These are phyloP conservation scores for Fringilla coelebs DNA, from an alignment of 2,797 vertebrate genomes.

Conservation along the genomic window DNA sequence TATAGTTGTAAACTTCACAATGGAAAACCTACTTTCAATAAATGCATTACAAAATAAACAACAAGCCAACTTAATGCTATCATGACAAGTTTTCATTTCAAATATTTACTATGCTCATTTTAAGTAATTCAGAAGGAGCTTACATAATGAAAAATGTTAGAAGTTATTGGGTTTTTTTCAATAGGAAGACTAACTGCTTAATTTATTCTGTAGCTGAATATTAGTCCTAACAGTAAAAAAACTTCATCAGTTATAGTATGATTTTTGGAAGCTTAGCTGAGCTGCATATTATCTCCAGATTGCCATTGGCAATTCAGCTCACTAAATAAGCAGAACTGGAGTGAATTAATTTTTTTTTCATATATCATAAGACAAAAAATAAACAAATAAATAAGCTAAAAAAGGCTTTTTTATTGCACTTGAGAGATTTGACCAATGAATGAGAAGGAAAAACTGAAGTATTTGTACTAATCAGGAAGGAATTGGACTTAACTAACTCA, in stretches of 20 bases:
- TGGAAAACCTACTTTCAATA: background rate
- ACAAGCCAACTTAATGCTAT: background rate
- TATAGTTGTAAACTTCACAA: background rate
- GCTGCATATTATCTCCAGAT: background rate
- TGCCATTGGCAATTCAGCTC: background rate
- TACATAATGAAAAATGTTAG: background rate
- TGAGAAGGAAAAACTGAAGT: background rate
- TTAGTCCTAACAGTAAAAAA: background rate
- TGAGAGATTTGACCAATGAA: background rate
- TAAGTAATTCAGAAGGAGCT: background rate
- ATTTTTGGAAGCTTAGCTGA: background rate
- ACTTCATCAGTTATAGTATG: background rate
- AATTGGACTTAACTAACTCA: background rate
- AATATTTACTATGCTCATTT: background rate
- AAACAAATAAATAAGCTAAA: background rate
- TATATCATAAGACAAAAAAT: background rate
- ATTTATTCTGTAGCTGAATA: background rate
- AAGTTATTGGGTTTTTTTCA: rapidly evolving
- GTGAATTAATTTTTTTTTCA: background rate
- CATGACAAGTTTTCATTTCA: background rate
- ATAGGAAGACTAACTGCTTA: background rate
- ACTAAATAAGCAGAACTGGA: background rate
- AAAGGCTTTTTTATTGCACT: background rate
- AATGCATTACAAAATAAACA: background rate
- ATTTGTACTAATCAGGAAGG: background rate